Conservation (phyloP, 92 coral and sea anemone species). For the Zoanthus gigantus region DNA sequence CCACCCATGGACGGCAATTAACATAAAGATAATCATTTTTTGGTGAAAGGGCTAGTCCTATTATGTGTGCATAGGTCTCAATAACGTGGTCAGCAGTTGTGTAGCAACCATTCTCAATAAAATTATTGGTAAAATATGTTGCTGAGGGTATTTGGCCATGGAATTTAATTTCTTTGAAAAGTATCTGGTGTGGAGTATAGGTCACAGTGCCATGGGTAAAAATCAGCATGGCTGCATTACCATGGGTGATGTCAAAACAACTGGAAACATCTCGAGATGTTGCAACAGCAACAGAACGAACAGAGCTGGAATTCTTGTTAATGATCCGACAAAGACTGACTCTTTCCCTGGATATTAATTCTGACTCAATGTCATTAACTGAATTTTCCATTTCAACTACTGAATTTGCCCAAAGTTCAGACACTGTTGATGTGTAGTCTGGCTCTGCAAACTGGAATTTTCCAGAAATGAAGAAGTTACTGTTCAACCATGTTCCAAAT, state of each 20-base stretch:
- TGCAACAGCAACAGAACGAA: constrained; percentile 81
- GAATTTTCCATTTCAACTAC: constrained; percentile 14
- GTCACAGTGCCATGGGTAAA: constrained; percentile 86
- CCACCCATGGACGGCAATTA: constrained; percentile 84
- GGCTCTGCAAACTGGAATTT: constrained; percentile 77
- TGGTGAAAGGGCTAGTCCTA: constrained; percentile 83
- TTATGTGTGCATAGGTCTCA: constrained; percentile 83
- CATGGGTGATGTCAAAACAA: background rate
- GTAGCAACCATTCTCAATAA: constrained; percentile 29
- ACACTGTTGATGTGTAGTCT: constrained; percentile 65
- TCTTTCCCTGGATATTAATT: constrained; percentile 12
- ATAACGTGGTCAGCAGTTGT: constrained; percentile 73
- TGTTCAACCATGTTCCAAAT: constrained; percentile 87
- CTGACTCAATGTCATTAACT: background rate
- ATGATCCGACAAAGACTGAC: constrained; percentile 66
- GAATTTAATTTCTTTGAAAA: constrained; percentile 65
- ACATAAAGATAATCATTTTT: constrained; percentile 78
- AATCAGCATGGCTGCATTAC: constrained; percentile 57
- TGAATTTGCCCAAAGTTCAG: constrained; percentile 85
- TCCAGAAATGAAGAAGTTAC: constrained; percentile 74
- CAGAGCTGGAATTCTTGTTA: constrained; percentile 81
- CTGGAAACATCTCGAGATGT: constrained; percentile 34
- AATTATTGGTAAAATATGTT: background rate
- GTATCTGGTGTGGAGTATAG: constrained; percentile 83
- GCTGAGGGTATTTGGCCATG: background rate